Evolutionary conservation across 1,140 invertebrate genomes (phyloP).

Genomic region (Drosophila jambulina): DNA sequence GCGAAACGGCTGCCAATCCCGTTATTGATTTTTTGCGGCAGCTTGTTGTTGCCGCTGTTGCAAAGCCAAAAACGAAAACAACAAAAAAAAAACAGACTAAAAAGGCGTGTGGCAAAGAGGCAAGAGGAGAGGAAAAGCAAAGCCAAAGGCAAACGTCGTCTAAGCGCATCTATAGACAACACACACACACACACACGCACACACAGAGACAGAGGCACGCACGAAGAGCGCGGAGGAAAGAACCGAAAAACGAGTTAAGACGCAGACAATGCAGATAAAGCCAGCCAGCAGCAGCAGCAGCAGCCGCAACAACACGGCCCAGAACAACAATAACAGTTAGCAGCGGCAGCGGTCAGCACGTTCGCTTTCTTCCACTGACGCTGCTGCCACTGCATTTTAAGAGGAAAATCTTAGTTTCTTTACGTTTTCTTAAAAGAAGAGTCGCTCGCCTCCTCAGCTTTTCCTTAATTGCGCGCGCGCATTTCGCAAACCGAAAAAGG

Average conservation of each 20-base stretch:
- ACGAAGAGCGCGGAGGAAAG: slow-evolving; percentile 30
- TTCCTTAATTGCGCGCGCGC: slow-evolving; percentile 65
- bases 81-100: slow-evolving; percentile 3
- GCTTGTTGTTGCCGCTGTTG: slow-evolving; percentile 20
- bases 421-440: slow-evolving; percentile 43
- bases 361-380: slow-evolving; percentile 24
- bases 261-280: slow-evolving; percentile 56
- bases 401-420: slow-evolving; percentile 31
- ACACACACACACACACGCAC: slow-evolving; percentile 16
- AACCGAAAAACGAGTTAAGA: slow-evolving; percentile 58
- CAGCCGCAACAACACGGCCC: slow-evolving; percentile 24
- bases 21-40: slow-evolving; percentile 62
- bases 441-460: slow-evolving; percentile 51
- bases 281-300: slow-evolving; percentile 10
- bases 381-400: slow-evolving; percentile 13
- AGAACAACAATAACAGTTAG: slow-evolving; percentile 31
- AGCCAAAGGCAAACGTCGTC: slow-evolving; percentile 27
- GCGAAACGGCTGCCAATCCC: slow-evolving; percentile 42
- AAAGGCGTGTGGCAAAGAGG: slow-evolving; percentile 39
- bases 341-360: slow-evolving; percentile 11
- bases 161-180: slow-evolving; percentile 30
- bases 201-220: not conserved
- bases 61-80: slow-evolving; percentile 19
- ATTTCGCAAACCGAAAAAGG: slow-evolving; percentile 55
- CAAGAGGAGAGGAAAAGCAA: not conserved